Evolutionary conservation across 2,113 vertebrate genomes (phyloP), one percentile per base, ranked within the genome.

Genomic region (Trogon surrucura): DNA sequence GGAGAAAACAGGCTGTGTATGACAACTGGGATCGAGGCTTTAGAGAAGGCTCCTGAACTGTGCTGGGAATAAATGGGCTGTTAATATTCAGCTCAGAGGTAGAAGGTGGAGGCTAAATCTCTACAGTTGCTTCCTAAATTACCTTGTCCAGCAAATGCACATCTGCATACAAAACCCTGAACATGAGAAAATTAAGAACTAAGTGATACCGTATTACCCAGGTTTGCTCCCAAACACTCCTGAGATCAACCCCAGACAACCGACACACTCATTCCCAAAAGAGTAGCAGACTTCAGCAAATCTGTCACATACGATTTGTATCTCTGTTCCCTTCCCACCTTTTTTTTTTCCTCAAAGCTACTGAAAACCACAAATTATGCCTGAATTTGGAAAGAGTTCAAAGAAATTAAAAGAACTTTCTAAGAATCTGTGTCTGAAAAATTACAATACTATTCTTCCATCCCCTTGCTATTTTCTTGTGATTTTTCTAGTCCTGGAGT

Each of bases 401-500:
- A 71, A 85, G 0, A 80, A 86, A 75, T 41, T 36, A 45, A 45
- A 17, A 54, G 10, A 58, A 41, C 54, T 85, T 77, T 73, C 36
- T 41, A 58, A 77, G 47, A 62, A 72, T 47, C 10, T 16, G 18
- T 50, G 41, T 77, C 23, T 64, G 29, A 67, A 85, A 71, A 38
- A 20, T 22, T 50, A 5, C 9, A 62, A 44, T 8, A 88, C 13
- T 48, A 48, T 66, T 88, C 27, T 79, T n/a, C 16, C 8, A 54
- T 10, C 41, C 6, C 53, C 47, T 58, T 57, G 16, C 7, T 25
- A 8, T 81, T 65, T 74, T 74, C 41, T 57, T 45, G 9, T n/a
- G 70, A 41, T 48, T 88, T 94, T 93, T 72, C 41, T 73, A 66
- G n/a, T 89, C 47, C 85, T 92, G 51, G 93, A 69, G 13, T 78